phyloP scores from a whole-genome alignment of 2,113 vertebrate genomes.

The Tachysurus fulvidraco region DNA sequence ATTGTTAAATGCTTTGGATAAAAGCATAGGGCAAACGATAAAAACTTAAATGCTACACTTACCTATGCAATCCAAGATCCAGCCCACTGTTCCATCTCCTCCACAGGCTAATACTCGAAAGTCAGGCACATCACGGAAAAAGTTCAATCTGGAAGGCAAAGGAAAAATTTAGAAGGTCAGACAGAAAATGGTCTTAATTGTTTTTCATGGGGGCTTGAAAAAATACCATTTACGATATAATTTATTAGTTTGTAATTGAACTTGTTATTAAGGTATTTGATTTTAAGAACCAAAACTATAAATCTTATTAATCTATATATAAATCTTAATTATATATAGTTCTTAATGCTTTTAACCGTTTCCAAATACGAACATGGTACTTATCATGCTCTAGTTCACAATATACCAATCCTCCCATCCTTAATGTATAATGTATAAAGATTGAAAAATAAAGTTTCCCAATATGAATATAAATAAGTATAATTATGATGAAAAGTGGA shows the following conservation, averaged over 20 bases:
- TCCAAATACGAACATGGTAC: background rate
- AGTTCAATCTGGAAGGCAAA: conserved; percentile 76
- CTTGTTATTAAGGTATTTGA: background rate
- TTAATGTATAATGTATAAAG: background rate
- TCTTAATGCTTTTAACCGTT: background rate
- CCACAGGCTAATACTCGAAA: conserved; percentile 86
- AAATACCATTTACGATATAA: background rate
- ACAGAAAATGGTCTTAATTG: background rate
- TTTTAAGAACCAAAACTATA: background rate
- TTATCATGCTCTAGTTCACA: background rate
- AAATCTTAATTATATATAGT: no score
- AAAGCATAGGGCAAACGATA: background rate
- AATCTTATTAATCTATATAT: background rate
- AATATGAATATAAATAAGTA: background rate
- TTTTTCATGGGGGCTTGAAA: background rate
- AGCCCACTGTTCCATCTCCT: conserved; percentile 90
- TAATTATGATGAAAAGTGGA: background rate
- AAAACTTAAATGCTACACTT: conserved; percentile 18
- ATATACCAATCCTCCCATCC: background rate
- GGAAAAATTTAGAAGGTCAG: conserved; percentile 32
- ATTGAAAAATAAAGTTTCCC: background rate
- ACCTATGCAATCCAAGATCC: conserved; percentile 93
- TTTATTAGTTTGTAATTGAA: background rate
- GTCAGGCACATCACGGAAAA: conserved; percentile 85
- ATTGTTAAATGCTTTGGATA: background rate